Evolutionary conservation across 1,140 invertebrate species (phyloP), one percentile per base, ranked within the genome.

Genomic region (Sitobion miscanthi): DNA sequence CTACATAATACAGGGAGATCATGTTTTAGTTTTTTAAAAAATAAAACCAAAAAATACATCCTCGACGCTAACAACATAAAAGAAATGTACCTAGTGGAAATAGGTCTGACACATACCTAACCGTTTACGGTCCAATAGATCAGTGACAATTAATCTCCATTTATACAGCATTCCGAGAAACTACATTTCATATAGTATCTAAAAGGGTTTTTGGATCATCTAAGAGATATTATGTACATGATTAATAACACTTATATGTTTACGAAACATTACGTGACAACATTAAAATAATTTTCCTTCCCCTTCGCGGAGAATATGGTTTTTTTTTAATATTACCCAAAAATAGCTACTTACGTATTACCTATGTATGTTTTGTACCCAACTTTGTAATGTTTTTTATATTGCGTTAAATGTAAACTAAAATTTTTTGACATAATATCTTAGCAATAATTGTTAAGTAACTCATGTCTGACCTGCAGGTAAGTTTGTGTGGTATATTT

Each of bases 91-190:
- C 42, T 45, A 90, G 54, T 62, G 38, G 17, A 90, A 90, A 45
- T 62, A 62, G 8, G 54, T 90, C 38, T 45, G 42, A 90, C 90
- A 82, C 30, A 52, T 57, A 42, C 42, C 42, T 42, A 82, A 83
- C 83, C 69, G 77, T 82, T 91, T 42, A 91, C 90, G 90, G 69
- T 91, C 45, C 69, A 57, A 83, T 83, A 52, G 45, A 83, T 91
- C 42, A 35, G 47, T 83, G 25, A 38, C 69, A 91, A 91, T 91
- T 91, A 91, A 91, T 91, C 69, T 49, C 25, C 45, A 83, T 49
- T 38, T 30, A 90, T 45, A 45, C 35, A 14, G 88, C 38, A 90
- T 90, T 90, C 49, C 14, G 23, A 23, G 9, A 54, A 25, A 42
- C 85, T 47, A n/a, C 38, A 47, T 87, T 49, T 87, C 30, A n/a